Conservation (phyloP, 2,797 vertebrate genomes). For the Lithobates sylvaticus region DNA sequence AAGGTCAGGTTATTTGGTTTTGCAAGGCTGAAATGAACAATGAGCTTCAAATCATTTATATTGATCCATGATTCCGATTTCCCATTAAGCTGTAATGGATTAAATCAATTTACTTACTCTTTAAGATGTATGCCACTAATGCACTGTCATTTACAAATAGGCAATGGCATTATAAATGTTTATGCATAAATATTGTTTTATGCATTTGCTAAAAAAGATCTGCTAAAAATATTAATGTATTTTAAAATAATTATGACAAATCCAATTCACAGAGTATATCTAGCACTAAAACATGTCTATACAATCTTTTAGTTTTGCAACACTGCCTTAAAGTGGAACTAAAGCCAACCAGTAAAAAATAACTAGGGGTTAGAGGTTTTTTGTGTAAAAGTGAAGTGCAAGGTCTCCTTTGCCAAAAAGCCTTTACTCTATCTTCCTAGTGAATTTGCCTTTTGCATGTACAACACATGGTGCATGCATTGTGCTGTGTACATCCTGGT, state of each 20-base stretch:
- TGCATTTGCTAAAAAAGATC: neutral
- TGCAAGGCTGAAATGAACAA: slow-evolving; percentile 20
- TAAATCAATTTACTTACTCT: slow-evolving; percentile 11
- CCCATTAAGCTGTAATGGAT: slow-evolving; percentile 34
- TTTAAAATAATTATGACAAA: neutral
- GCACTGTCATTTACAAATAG: neutral
- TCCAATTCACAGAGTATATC: neutral
- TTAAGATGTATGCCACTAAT: slow-evolving; percentile 5
- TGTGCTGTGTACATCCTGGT: too few species aligned
- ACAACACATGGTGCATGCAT: too few species aligned
- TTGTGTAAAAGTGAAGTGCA: too few species aligned
- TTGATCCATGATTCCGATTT: slow-evolving; percentile 43
- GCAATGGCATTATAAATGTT: neutral
- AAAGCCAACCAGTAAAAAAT: too few species aligned
- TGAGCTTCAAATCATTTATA: slow-evolving; percentile 45
- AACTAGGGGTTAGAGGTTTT: too few species aligned
- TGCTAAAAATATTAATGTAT: too few species aligned
- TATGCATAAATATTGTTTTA: neutral
- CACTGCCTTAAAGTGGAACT: too few species aligned
- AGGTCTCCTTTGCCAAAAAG: too few species aligned
- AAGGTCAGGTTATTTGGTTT: slow-evolving; percentile 44
- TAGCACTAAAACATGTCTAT: too few species aligned
- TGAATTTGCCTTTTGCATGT: too few species aligned
- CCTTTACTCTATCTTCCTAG: too few species aligned
- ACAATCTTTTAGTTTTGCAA: too few species aligned